Percentiles rank a stretch among this genome's conserved stretches.
phyloP scores from a whole-genome alignment of 2,113 vertebrate species.

The Mobula birostris region DNA sequence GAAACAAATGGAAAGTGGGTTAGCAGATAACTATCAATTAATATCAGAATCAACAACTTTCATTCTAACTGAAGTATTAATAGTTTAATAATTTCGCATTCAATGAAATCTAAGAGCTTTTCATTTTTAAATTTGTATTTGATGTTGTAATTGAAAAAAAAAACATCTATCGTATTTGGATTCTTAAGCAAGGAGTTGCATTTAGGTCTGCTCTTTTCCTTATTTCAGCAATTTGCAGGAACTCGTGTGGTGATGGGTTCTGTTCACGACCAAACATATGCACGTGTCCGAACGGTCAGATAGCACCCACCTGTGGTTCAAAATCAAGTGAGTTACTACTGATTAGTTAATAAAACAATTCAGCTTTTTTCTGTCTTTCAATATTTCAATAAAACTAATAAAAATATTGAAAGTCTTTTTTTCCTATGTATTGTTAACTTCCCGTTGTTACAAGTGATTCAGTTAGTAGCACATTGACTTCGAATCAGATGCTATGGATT shows the following conservation, averaged over 20 bases:
- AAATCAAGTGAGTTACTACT: constrained; percentile 77
- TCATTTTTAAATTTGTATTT: constrained; percentile 22
- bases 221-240: constrained; percentile 86
- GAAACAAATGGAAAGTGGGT: constrained; percentile 14
- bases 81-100: constrained; percentile 9
- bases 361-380: no score
- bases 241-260: constrained; percentile 96
- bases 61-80: constrained; percentile 24
- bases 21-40: neutral
- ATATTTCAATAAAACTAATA: no score
- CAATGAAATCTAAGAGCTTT: constrained; percentile 27
- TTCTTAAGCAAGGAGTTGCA: neutral
- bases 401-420: no score
- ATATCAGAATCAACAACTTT: constrained; percentile 16
- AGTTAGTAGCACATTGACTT: no score
- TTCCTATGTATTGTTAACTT: no score
- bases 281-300: constrained; percentile 90
- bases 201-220: constrained; percentile 39
- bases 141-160: constrained; percentile 44
- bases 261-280: constrained; percentile 99
- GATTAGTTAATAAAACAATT: neutral
- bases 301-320: constrained; percentile 85
- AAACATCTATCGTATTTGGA: neutral
- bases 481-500: no score
- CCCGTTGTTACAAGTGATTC: no score